Conservation (phyloP, 2,797 vertebrate species). For the Argentina silus region DNA sequence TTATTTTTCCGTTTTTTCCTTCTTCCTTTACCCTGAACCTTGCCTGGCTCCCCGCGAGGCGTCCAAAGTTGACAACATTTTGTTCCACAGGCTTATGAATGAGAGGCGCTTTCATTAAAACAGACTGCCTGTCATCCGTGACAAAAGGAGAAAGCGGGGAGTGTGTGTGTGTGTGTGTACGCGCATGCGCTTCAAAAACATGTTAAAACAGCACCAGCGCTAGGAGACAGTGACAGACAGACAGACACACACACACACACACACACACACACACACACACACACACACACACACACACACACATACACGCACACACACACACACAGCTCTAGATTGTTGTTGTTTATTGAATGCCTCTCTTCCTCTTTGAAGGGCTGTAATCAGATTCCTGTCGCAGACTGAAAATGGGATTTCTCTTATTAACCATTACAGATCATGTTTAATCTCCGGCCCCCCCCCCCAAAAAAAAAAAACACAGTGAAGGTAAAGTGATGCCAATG, state of each 20-base stretch:
- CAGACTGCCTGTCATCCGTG: constrained; percentile 66
- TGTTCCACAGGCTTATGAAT: constrained; percentile 62
- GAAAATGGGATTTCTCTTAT: constrained; percentile 19
- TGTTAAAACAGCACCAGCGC: constrained; percentile 40
- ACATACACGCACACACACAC: constrained; percentile 10
- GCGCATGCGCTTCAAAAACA: constrained; percentile 42
- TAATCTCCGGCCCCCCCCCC: too few species aligned
- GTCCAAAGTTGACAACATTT: constrained; percentile 63
- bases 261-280: neutral
- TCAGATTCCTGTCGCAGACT: constrained; percentile 43
- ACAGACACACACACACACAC: neutral
- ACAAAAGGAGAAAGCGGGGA: constrained; percentile 67
- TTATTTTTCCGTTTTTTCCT: neutral
- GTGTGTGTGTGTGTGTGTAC: constrained; percentile 7
- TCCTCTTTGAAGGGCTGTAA: constrained; percentile 34
- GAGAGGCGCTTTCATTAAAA: constrained; percentile 67
- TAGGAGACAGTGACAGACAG: constrained; percentile 12
- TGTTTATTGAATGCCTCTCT: constrained; percentile 4
- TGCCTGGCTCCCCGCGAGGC: constrained; percentile 34
- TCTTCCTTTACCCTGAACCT: constrained; percentile 30
- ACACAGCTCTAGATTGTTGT: neutral
- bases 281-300: constrained; percentile 6
- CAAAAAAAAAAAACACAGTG: neutral
- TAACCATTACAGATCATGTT: constrained; percentile 26
- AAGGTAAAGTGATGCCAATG: too few species aligned